Percentiles rank a stretch among this genome's conserved stretches.
Conservation (phyloP, 2,888 invertebrate species). For the Folsomia candida region DNA sequence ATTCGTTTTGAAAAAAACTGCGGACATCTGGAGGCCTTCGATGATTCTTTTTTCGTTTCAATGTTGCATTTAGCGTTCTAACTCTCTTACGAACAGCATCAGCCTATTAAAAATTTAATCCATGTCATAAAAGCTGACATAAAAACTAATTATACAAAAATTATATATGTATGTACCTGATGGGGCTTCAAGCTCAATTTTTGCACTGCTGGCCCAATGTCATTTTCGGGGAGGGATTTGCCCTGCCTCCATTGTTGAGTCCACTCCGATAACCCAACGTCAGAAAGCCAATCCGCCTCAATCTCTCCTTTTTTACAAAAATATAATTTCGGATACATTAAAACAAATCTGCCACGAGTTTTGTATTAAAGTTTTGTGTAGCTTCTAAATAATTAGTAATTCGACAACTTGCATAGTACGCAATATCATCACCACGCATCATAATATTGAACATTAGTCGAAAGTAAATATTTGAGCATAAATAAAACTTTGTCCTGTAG, state of each 20-base stretch:
- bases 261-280: constrained; percentile 49
- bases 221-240: constrained; percentile 50
- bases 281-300: constrained; percentile 50
- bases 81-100: constrained; percentile 74
- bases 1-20: constrained; percentile 50
- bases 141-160: neutral
- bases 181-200: constrained; percentile 51
- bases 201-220: constrained; percentile 50
- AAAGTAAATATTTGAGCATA: too few species aligned
- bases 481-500: too few species aligned
- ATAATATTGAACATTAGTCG: too few species aligned
- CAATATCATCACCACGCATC: too few species aligned
- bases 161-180: constrained; percentile 47
- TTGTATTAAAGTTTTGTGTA: constrained; percentile 29
- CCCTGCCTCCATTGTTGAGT: constrained; percentile 50
- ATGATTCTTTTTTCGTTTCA: constrained; percentile 61
- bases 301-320: constrained; percentile 37
- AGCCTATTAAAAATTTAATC: constrained; percentile 58
- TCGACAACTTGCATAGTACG: too few species aligned
- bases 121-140: neutral
- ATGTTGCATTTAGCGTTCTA: constrained; percentile 72
- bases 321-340: too few species aligned
- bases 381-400: too few species aligned
- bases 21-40: constrained; percentile 49
- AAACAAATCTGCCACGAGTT: too few species aligned